phyloP scores from a whole-genome alignment of 2,797 vertebrate genomes.

The Gymnocypris eckloni region DNA sequence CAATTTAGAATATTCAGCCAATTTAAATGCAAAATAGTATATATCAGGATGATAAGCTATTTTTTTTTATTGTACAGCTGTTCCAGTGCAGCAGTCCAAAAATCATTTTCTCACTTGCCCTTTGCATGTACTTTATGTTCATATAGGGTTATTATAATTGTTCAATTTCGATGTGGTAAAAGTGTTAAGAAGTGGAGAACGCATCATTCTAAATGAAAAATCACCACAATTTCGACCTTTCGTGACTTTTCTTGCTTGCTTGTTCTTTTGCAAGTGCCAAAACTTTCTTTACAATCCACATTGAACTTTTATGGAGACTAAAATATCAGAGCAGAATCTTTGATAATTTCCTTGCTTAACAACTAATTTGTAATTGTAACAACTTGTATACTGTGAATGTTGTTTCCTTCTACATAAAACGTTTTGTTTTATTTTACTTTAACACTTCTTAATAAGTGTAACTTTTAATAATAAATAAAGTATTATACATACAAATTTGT shows the following conservation, averaged over 20 bases:
- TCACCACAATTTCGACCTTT: not conserved
- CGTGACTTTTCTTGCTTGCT: not conserved
- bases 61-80: slow-evolving; percentile 15
- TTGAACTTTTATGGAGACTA: not conserved
- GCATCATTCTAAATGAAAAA: slow-evolving; percentile 10
- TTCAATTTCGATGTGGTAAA: not conserved
- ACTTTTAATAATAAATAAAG: slow-evolving; percentile 39
- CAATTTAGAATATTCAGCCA: not conserved
- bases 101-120: not conserved
- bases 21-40: not conserved
- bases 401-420: not conserved
- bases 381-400: slow-evolving; percentile 45
- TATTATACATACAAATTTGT: not conserved
- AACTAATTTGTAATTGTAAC: slow-evolving; percentile 20
- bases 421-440: not conserved
- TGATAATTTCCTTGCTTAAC: not conserved
- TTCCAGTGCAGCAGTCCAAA: not conserved
- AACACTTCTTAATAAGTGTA: slow-evolving; percentile 21
- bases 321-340: not conserved
- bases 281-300: not conserved
- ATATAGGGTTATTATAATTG: not conserved
- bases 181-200: not conserved
- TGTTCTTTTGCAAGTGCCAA: slow-evolving; percentile 10
- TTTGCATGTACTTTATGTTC: slow-evolving; percentile 17
- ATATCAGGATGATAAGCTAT: slow-evolving; percentile 31